Percentiles rank a stretch among this genome's conserved stretches.
phyloP scores from a whole-genome alignment of 2,797 vertebrate genomes.

The Labroides dimidiatus region DNA sequence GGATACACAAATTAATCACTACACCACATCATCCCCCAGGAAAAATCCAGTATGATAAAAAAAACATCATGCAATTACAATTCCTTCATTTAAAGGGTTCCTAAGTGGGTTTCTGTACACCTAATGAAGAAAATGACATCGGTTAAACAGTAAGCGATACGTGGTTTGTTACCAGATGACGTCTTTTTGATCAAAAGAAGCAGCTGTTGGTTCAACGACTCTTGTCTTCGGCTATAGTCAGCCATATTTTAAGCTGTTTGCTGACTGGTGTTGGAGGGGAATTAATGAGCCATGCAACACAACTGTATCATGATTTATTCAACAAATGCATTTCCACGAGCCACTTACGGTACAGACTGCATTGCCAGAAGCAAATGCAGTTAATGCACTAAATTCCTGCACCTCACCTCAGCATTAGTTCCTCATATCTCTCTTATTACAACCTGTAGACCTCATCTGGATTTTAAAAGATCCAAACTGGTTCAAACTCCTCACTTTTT shows the following conservation, averaged over 20 bases:
- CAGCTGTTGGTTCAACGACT: background rate
- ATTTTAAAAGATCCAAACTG: background rate
- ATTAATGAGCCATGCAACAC: constrained; percentile 30
- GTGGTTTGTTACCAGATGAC: background rate
- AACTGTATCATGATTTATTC: constrained; percentile 57
- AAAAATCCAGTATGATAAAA: background rate
- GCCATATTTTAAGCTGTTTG: constrained; percentile 13
- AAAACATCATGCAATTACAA: too few relatives aligned
- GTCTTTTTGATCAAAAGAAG: too few relatives aligned
- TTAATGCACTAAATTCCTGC: background rate
- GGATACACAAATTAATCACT: constrained; percentile 8
- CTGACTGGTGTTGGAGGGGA: background rate
- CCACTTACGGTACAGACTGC: constrained; percentile 28
- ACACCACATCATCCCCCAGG: background rate
- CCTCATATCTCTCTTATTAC: background rate
- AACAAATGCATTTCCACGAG: constrained; percentile 43
- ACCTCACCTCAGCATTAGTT: constrained; percentile 3
- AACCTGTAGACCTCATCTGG: too few relatives aligned
- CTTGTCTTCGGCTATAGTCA: background rate
- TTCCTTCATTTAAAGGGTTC: too few relatives aligned
- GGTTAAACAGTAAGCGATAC: background rate
- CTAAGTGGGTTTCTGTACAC: too few relatives aligned
- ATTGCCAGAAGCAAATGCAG: constrained; percentile 15
- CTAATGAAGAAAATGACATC: too few relatives aligned
- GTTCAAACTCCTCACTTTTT: too few relatives aligned